Evolutionary conservation across 2,888 invertebrate genomes (phyloP).

Genomic region (Hyalella azteca): DNA sequence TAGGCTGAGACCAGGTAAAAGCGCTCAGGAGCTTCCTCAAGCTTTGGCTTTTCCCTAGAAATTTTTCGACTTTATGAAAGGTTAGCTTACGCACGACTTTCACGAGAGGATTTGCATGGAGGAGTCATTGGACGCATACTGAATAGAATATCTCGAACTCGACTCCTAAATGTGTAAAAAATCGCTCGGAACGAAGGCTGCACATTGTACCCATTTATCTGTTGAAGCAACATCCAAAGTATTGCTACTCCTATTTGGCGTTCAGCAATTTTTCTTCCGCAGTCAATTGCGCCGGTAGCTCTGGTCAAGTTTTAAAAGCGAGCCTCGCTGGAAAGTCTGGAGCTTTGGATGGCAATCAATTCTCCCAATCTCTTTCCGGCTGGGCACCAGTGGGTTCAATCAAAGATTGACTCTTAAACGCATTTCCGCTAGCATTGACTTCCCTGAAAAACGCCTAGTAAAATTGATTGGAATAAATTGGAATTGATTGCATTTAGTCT

Average conservation of each 20-base stretch:
- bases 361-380: not conserved
- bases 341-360: not conserved
- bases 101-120: not conserved
- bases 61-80: not conserved
- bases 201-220: not conserved
- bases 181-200: not conserved
- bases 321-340: not conserved
- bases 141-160: not conserved
- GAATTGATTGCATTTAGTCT: not conserved
- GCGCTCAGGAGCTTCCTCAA: not conserved
- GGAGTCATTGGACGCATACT: not conserved
- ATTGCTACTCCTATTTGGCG: not conserved
- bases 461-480: not conserved
- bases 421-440: not conserved
- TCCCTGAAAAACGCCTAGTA: not conserved
- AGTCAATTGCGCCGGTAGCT: not conserved
- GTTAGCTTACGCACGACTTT: not conserved
- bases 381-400: not conserved
- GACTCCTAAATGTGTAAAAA: not conserved
- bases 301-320: not conserved
- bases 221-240: not conserved
- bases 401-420: not conserved
- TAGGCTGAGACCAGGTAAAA: not conserved
- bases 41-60: not conserved
- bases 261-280: not conserved